Evolutionary conservation across 2,888 invertebrate genomes (phyloP), one percentile per base, ranked within the genome.

Genomic region (Oscheius myriophilus): DNA sequence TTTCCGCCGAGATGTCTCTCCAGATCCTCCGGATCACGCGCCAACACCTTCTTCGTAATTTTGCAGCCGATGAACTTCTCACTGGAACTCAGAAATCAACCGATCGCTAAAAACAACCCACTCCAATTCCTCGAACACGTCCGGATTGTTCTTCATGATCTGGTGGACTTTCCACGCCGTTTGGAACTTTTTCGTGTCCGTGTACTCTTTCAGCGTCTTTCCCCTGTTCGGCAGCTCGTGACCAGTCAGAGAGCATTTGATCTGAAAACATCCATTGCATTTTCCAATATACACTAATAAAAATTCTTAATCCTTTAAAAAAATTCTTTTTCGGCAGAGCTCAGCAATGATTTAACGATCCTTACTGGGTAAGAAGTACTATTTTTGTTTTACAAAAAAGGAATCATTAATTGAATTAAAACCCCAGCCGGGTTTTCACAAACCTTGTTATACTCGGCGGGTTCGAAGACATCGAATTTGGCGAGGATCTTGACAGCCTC

Each of bases 201-300:
- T 61, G 58, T 74, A 74, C 58, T 64, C 55, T 52, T 66, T 33
- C 18, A 67, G 45, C 16, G 59, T 33, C n/a, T 46, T 49, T 21
- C 18, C 42, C 16, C 54, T 58, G 26, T 42, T 23, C n/a, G 69
- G 69, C 55, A 74, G 23, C 52, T 74, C 74, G 39, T 74, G 74
- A 3, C 69, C 72, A 12, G 74, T 74, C 46, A 74, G 45, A n/a
- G 53, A 57, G 62, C 74, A 74, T 12, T 66, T 69, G 39, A 72
- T 14, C 72, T 72, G 52, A 41, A 69, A 64, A 26, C 2, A 59
- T 11, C 3, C 6, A 16, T 14, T n/a, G 16, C 25, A 45, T 23
- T n/a, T 3, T 7, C 41, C 9, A 21, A 3, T 16, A 9, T 21
- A 51, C 9, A 51, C n/a, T n/a, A n/a, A n/a, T n/a, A n/a, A n/a